Conservation (phyloP, 2,113 vertebrate species). For the Scatophagus argus region DNA sequence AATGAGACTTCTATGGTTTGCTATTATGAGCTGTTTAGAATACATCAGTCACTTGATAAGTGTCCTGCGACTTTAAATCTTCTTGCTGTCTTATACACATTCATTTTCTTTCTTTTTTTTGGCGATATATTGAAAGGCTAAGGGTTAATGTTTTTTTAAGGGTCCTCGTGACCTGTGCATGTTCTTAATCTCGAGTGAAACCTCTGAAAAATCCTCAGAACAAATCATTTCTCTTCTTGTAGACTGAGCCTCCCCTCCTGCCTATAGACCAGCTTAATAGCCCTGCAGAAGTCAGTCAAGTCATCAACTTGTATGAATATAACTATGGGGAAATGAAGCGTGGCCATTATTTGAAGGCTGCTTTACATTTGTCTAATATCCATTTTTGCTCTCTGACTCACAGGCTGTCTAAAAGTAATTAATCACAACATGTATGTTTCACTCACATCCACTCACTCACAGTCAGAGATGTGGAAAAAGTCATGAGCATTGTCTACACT, state of each 20-base stretch:
- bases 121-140: no score
- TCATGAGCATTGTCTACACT: constrained; percentile 4
- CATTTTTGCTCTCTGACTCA: constrained; percentile 36
- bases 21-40: constrained; percentile 7
- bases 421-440: constrained; percentile 18
- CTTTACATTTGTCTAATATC: constrained; percentile 47
- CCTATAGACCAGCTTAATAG: constrained; percentile 38
- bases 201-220: constrained; percentile 13
- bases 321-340: constrained; percentile 41
- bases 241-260: constrained; percentile 22
- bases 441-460: constrained; percentile 11
- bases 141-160: background rate
- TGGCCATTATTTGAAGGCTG: constrained; percentile 51
- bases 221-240: constrained; percentile 23
- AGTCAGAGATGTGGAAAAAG: constrained; percentile 4
- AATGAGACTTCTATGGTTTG: background rate
- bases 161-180: background rate
- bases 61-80: background rate
- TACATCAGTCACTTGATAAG: background rate
- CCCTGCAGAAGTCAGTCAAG: constrained; percentile 34
- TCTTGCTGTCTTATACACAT: background rate
- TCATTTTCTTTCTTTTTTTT: background rate
- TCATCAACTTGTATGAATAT: constrained; percentile 53
- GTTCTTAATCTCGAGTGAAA: background rate
- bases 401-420: constrained; percentile 24